Evolutionary conservation across 1,140 invertebrate species (phyloP), one percentile per base, ranked within the genome.

Genomic region (Berghia stephanieae): DNA sequence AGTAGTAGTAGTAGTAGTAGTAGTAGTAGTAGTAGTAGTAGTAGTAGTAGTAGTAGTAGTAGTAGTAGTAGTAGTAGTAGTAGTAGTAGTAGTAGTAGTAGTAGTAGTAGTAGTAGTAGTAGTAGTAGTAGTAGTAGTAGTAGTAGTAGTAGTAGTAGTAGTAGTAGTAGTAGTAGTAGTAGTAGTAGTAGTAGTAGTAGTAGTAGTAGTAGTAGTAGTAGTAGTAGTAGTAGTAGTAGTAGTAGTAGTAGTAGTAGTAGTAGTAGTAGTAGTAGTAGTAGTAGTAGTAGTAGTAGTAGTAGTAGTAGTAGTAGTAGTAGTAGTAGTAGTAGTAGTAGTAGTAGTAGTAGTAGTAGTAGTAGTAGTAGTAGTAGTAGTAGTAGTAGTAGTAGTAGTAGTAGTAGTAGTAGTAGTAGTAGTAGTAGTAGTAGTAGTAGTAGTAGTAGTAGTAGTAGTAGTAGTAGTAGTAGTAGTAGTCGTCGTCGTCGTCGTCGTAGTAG

Each of bases 341-440:
- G 68, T 44, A 21, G 42, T 71, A 42, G 68, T 71, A 42, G 68
- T 71, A 42, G 68, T 71, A 42, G 68, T 71, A 42, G 68, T 71
- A 42, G 68, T 44, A 42, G 68, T 71, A 42, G 68, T 71, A 42
- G 68, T 71, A 42, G 68, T 71, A 42, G 68, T 71, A 42, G 68
- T 71, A 42, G 68, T 71, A 42, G 68, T 71, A 42, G 40, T 71
- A 42, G 40, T 71, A 42, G 68, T 71, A 42, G 40, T 71, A 42
- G 68, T 71, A 42, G 68, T 71, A 42, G 68, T 71, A 42, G 68
- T 71, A 71, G 40, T 71, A 42, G 40, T 71, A 42, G 68, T 71
- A 42, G 40, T 71, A 42, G 68, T 71, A 42, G 68, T 71, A 42
- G 40, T 71, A 42, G 68, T 71, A 42, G 68, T 71, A 42, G 40